Conservation (phyloP, 2,888 invertebrate genomes). For the Panzeria rudis region DNA sequence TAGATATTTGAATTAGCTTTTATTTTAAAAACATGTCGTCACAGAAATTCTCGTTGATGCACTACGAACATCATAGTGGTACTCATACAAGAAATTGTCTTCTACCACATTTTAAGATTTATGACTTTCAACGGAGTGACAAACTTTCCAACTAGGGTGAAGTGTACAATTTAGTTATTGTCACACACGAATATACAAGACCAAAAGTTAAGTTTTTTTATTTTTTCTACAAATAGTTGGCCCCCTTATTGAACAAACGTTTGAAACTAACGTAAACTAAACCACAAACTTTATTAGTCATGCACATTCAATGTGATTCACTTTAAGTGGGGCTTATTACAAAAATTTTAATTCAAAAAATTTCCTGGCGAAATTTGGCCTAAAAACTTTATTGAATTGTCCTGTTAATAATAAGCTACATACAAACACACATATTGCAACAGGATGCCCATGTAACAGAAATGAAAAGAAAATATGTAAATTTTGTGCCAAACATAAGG, state of each 20-base stretch:
- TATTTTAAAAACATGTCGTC: too few species aligned
- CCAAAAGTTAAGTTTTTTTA: neutral
- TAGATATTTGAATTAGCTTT: too few species aligned
- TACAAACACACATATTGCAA: slow-evolving; percentile 63
- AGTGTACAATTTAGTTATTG: neutral
- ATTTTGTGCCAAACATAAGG: slow-evolving; percentile 30
- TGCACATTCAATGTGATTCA: slow-evolving; percentile 2
- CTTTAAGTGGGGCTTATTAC: neutral
- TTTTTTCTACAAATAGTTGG: neutral
- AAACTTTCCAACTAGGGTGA: too few species aligned
- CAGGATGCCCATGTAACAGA: slow-evolving; percentile 10
- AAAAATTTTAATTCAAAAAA: slow-evolving; percentile 76
- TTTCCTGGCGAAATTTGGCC: slow-evolving; percentile 76
- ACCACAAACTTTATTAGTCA: neutral
- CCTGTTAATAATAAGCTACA: slow-evolving; percentile 79
- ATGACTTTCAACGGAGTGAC: too few species aligned
- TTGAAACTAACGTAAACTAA: neutral
- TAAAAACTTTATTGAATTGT: slow-evolving; percentile 79
- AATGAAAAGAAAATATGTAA: slow-evolving; percentile 46
- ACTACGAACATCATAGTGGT: too few species aligned
- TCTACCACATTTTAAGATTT: too few species aligned
- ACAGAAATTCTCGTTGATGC: too few species aligned
- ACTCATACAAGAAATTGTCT: too few species aligned
- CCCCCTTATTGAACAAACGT: neutral
- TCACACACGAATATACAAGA: neutral